Evolutionary conservation across 2,888 invertebrate species (phyloP).

Genomic region (Pogonocherus hispidulus): DNA sequence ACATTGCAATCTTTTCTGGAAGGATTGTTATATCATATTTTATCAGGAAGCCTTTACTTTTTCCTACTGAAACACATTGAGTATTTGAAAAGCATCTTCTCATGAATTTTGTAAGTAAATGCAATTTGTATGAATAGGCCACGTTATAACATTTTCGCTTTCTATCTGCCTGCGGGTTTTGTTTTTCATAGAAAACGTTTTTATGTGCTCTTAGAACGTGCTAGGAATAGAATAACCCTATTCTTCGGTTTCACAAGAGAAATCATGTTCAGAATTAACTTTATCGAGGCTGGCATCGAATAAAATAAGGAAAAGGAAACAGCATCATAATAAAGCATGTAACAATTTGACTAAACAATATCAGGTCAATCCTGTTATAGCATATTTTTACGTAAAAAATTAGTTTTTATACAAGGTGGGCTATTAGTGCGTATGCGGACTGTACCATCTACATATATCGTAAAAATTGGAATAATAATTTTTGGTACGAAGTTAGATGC

Average conservation of each 20-base stretch:
- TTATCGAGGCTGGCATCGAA: not conserved
- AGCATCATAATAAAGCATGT: too few relatives aligned
- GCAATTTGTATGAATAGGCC: not conserved
- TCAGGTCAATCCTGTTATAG: too few relatives aligned
- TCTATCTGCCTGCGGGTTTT: not conserved
- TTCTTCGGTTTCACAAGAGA: not conserved
- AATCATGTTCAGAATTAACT: not conserved
- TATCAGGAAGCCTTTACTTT: too few relatives aligned
- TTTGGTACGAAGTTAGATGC: too few relatives aligned
- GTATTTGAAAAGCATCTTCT: not conserved
- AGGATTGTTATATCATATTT: too few relatives aligned
- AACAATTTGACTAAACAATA: too few relatives aligned
- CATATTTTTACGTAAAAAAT: too few relatives aligned
- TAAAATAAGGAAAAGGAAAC: not conserved
- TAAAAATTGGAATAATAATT: too few relatives aligned
- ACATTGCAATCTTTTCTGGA: too few relatives aligned
- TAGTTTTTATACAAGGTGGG: too few relatives aligned
- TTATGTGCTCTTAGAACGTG: not conserved
- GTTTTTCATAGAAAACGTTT: conserved; percentile 1
- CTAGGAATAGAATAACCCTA: not conserved
- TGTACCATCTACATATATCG: too few relatives aligned
- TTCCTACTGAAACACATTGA: not conserved
- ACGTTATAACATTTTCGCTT: not conserved
- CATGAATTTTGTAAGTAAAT: not conserved
- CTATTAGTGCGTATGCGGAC: too few relatives aligned